phyloP scores from a whole-genome alignment of 1,140 invertebrate genomes.

The Heterodera schachtii region DNA sequence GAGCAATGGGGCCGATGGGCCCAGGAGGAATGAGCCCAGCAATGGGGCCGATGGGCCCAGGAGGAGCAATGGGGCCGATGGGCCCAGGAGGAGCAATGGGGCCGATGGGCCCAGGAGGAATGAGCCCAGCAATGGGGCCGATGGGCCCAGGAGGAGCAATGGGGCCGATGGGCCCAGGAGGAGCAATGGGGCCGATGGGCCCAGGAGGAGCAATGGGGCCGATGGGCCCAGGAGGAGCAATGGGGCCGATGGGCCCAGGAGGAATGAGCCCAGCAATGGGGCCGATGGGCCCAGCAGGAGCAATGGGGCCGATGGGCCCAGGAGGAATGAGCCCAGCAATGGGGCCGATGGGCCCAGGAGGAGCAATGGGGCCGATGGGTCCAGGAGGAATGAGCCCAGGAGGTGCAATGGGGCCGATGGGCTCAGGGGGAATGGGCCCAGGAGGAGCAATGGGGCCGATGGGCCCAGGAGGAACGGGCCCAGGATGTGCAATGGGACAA shows the following conservation, averaged over 20 bases:
- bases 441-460: not conserved
- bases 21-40: not conserved
- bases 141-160: constrained; percentile 7
- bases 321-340: too few relatives aligned
- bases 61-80: constrained; percentile 4
- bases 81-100: not conserved
- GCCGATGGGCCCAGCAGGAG: constrained; percentile 9
- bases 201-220: constrained; percentile 14
- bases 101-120: constrained; percentile 9
- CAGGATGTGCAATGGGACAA: too few relatives aligned
- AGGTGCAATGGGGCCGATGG: not conserved
- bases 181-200: not conserved
- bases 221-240: constrained; percentile 10
- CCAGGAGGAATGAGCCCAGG: not conserved
- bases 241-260: constrained; percentile 19
- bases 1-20: not conserved
- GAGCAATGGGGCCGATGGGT: not conserved
- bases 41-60: constrained; percentile 20
- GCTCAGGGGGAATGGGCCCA: not conserved
- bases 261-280: not conserved
- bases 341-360: too few relatives aligned
- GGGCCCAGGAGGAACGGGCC: too few relatives aligned
- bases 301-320: constrained; percentile 9
- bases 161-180: not conserved
- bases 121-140: constrained; percentile 14